Conservation (phyloP, 2,797 vertebrate genomes). For the Argentina silus region DNA sequence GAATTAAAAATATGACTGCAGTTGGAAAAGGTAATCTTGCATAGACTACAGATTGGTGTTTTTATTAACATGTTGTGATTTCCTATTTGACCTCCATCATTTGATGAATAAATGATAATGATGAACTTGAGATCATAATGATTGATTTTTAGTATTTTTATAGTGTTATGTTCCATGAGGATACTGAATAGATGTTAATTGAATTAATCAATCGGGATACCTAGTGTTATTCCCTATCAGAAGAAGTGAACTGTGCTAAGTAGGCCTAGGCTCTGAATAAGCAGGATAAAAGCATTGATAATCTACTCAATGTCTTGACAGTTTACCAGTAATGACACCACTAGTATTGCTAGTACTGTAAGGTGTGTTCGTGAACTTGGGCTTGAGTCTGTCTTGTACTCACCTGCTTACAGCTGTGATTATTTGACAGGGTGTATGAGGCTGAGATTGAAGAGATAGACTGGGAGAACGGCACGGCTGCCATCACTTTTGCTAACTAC, state of each 20-base stretch:
- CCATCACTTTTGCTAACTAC: conserved; percentile 91
- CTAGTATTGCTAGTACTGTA: neutral
- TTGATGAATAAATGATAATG: too few species aligned
- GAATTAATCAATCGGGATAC: too few species aligned
- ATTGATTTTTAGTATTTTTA: too few species aligned
- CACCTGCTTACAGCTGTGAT: conserved; percentile 99
- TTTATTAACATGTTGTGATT: too few species aligned
- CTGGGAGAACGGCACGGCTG: conserved; percentile 93
- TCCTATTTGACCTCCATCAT: too few species aligned
- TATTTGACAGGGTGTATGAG: conserved; percentile 97
- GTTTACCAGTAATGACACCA: neutral
- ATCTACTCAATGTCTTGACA: too few species aligned
- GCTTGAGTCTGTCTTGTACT: conserved; percentile 86
- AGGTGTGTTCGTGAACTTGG: conserved; percentile 37
- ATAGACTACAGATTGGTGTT: too few species aligned
- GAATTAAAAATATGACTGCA: neutral
- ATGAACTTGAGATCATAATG: too few species aligned
- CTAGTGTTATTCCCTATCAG: too few species aligned
- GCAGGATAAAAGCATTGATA: neutral
- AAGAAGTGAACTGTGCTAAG: too few species aligned
- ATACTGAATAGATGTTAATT: too few species aligned
- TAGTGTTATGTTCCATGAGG: too few species aligned
- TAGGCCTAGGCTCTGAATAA: neutral
- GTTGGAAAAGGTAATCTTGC: neutral
- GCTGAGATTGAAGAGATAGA: conserved; percentile 99